A percentile compares a stretch with the other conserved stretches of the same genome.
phyloP scores from a whole-genome alignment of 2,113 vertebrate genomes.

The Myocastor coypus region DNA sequence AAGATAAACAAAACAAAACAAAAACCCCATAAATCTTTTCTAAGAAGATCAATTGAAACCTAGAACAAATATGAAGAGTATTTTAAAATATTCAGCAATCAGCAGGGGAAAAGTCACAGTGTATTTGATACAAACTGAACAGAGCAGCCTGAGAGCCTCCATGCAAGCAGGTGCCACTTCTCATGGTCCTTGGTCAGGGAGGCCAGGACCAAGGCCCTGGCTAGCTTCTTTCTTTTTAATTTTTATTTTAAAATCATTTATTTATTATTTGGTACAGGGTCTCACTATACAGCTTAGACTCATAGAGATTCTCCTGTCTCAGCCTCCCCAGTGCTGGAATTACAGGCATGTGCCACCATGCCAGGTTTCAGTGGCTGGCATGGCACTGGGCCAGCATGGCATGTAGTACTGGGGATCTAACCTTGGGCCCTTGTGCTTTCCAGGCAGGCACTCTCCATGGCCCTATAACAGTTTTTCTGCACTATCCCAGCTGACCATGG shows the following conservation, averaged over 20 bases:
- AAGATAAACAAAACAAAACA: neutral
- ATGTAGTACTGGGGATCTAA: too few relatives aligned
- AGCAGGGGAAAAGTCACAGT: neutral
- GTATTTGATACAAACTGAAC: neutral
- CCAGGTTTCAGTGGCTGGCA: too few relatives aligned
- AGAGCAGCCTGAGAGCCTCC: neutral
- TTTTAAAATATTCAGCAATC: neutral
- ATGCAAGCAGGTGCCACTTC: neutral
- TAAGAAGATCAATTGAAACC: neutral
- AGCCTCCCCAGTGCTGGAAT: too few relatives aligned
- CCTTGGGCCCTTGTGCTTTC: too few relatives aligned
- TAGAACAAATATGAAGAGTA: neutral
- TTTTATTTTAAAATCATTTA: too few relatives aligned
- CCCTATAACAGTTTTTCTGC: neutral
- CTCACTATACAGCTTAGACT: too few relatives aligned
- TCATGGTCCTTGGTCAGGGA: neutral
- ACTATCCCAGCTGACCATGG: neutral
- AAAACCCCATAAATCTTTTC: neutral
- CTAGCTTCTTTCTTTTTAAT: too few relatives aligned
- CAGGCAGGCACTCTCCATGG: too few relatives aligned
- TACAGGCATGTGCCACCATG: too few relatives aligned
- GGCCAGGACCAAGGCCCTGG: neutral
- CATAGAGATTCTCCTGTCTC: too few relatives aligned
- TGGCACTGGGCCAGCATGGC: too few relatives aligned
- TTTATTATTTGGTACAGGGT: too few relatives aligned